These are phyloP conservation scores for Anoplius nigerrimus DNA, from an alignment of 2,888 invertebrate species.

Conservation along the genomic window DNA sequence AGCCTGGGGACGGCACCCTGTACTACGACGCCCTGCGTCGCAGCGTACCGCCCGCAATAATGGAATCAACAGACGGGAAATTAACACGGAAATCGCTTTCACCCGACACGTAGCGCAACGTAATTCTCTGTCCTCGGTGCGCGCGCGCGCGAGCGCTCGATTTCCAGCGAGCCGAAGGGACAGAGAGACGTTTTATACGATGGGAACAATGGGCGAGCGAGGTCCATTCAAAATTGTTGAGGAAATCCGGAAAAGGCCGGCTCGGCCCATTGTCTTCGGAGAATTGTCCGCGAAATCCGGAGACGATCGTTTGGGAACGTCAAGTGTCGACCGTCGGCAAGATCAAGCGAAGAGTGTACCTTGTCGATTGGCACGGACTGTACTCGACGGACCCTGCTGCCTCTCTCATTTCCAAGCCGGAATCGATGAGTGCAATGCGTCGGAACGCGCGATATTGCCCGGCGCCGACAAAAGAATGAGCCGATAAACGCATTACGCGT, in stretches of 20 bases:
- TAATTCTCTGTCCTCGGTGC: background rate
- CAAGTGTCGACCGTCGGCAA: too few relatives aligned
- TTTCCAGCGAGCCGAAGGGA: slow-evolving; percentile 14
- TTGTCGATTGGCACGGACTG: too few relatives aligned
- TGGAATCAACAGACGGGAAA: slow-evolving; percentile 34
- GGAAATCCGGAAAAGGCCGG: background rate
- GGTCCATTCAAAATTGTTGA: background rate
- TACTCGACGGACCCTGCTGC: too few relatives aligned
- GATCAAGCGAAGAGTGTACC: too few relatives aligned
- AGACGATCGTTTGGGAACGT: too few relatives aligned
- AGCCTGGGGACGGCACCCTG: too few relatives aligned
- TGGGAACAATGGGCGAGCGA: background rate
- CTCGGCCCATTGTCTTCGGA: background rate
- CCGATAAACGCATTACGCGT: too few relatives aligned
- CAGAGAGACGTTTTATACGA: slow-evolving; percentile 18
- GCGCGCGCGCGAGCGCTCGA: slow-evolving; percentile 4
- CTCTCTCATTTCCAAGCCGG: too few relatives aligned
- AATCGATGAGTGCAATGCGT: too few relatives aligned
- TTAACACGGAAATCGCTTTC: slow-evolving; percentile 40
- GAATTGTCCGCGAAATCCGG: too few relatives aligned
- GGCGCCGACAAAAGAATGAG: too few relatives aligned
- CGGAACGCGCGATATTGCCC: too few relatives aligned
- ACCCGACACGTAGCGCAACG: background rate
- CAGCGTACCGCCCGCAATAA: slow-evolving; percentile 9
- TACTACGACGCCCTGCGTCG: background rate